Percentiles rank a stretch among this genome's conserved stretches.
Conservation (phyloP, 2,797 vertebrate genomes). For the Labroides dimidiatus region DNA sequence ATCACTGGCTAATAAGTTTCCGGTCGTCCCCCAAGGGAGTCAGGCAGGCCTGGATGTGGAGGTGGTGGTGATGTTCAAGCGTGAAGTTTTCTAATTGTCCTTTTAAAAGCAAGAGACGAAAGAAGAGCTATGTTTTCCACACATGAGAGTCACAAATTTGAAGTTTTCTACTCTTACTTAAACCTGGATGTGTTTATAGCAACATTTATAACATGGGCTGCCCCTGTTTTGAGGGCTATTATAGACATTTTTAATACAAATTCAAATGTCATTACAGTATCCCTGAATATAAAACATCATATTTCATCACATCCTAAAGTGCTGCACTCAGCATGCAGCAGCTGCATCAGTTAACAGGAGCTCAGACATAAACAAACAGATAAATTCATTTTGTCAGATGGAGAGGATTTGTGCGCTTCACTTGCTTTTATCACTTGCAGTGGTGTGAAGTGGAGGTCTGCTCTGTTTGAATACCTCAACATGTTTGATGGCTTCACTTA, state of each 20-base stretch:
- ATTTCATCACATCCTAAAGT: too few species aligned
- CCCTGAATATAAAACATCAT: too few species aligned
- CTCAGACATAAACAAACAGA: conserved; percentile 72
- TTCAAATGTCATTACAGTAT: too few species aligned
- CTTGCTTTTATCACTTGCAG: conserved; percentile 58
- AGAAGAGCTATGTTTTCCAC: too few species aligned
- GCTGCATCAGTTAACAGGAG: conserved; percentile 45
- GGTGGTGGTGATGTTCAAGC: conserved; percentile 25
- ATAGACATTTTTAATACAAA: too few species aligned
- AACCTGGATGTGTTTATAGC: not conserved
- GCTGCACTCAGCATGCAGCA: conserved; percentile 53
- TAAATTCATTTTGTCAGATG: conserved; percentile 64
- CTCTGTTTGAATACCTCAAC: conserved; percentile 48
- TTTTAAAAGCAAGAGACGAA: too few species aligned
- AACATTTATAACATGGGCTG: too few species aligned
- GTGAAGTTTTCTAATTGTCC: not conserved
- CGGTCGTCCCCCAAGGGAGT: conserved; percentile 29
- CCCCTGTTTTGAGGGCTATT: too few species aligned
- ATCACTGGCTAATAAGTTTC: conserved; percentile 57
- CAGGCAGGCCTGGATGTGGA: not conserved
- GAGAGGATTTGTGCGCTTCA: conserved; percentile 53
- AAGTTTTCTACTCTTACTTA: not conserved
- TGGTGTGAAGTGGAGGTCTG: conserved; percentile 41
- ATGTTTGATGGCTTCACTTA: conserved; percentile 23
- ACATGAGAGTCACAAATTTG: too few species aligned